Percentiles rank a stretch among this genome's conserved stretches.
phyloP scores from a whole-genome alignment of 2,113 vertebrate species.

The Grus americana region DNA sequence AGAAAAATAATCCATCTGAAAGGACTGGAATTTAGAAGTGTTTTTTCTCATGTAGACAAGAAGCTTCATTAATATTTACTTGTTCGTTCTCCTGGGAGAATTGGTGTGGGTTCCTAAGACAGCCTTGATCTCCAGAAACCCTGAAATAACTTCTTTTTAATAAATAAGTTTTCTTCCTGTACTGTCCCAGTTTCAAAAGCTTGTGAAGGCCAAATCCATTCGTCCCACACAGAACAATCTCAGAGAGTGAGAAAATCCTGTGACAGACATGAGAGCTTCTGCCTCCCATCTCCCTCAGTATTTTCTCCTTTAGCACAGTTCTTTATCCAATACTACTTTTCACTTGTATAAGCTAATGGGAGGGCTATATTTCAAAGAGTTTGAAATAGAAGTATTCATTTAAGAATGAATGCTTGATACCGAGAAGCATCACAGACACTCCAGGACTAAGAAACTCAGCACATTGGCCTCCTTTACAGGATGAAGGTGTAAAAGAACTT shows the following conservation, averaged over 20 bases:
- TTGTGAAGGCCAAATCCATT: not conserved
- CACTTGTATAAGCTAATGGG: not conserved
- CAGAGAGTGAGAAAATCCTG: not conserved
- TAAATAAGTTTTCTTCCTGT: not conserved
- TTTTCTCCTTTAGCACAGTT: not conserved
- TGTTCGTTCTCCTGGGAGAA: not conserved
- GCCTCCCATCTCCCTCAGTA: not conserved
- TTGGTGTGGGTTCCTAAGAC: not conserved
- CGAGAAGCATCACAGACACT: not conserved
- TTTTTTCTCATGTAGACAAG: not conserved
- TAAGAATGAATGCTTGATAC: not conserved
- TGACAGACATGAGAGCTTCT: not conserved
- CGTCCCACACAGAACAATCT: fast-evolving
- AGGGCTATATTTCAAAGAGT: not conserved
- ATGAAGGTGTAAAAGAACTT: not conserved
- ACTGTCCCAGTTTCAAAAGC: not conserved
- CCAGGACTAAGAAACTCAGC: not conserved
- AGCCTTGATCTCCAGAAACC: not conserved
- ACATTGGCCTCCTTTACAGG: not conserved
- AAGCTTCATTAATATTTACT: not conserved
- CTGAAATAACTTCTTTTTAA: not conserved
- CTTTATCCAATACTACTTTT: not conserved
- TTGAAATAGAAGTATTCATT: not conserved
- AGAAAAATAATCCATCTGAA: not conserved
- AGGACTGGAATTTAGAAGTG: not conserved